Evolutionary conservation across 2,888 invertebrate genomes (phyloP).

Genomic region (Isotomurus palustris): DNA sequence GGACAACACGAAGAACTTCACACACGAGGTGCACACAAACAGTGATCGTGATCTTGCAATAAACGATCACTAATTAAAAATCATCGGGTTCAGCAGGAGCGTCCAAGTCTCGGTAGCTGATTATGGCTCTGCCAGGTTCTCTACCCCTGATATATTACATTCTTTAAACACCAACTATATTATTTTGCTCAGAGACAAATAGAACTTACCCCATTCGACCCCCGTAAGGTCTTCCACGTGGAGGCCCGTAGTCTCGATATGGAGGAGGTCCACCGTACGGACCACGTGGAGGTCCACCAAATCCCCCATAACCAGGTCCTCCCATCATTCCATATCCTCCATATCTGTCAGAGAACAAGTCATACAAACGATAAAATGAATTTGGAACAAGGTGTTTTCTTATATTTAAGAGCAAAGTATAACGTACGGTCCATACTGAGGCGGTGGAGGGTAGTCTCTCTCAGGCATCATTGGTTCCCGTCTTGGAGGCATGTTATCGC

Average conservation of each 20-base stretch:
- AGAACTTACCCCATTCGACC: slow-evolving; percentile 33
- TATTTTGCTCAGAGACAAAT: not conserved
- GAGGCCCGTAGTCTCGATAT: slow-evolving; percentile 40
- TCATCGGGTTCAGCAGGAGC: slow-evolving; percentile 87
- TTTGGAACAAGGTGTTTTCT: too few relatives aligned
- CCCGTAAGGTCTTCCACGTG: slow-evolving; percentile 53
- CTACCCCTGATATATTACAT: slow-evolving; percentile 57
- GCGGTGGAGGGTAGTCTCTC: slow-evolving; percentile 36
- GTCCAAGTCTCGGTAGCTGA: slow-evolving; percentile 89
- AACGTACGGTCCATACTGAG: slow-evolving; percentile 31
- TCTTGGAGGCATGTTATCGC: slow-evolving; percentile 44
- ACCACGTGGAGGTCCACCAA: slow-evolving; percentile 46
- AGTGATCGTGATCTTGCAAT: too few relatives aligned
- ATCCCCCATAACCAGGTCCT: slow-evolving; percentile 22
- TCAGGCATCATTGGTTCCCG: slow-evolving; percentile 37
- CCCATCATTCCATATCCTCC: slow-evolving; percentile 14
- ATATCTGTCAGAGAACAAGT: slow-evolving; percentile 3
- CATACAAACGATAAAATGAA: too few relatives aligned
- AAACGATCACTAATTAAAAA: too few relatives aligned
- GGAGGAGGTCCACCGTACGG: slow-evolving; percentile 24
- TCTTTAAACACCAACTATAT: slow-evolving; percentile 9
- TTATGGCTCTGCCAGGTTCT: slow-evolving; percentile 72
- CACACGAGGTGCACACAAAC: too few relatives aligned
- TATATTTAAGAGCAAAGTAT: too few relatives aligned
- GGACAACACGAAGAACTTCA: too few relatives aligned